A percentile compares a stretch with the other conserved stretches of the same genome.
phyloP scores from a whole-genome alignment of 30 jellyfish, hydroid and myxozoan genomes.

The Aurelia aurita complex sp. Pacific region DNA sequence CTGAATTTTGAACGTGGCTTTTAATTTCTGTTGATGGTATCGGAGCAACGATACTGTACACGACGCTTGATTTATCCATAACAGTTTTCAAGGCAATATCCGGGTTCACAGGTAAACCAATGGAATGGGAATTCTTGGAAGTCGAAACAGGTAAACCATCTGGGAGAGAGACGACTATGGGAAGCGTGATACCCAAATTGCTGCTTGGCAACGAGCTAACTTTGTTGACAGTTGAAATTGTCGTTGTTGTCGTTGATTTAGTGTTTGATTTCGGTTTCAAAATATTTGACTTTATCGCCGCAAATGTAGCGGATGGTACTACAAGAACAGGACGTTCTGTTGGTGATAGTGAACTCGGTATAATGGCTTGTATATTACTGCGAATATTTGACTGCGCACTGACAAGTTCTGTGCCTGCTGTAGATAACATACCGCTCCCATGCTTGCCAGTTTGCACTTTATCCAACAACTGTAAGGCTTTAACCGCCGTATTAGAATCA shows the following conservation, averaged over 20 bases:
- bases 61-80: slow-evolving; percentile 37
- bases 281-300: no score
- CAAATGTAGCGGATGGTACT: no score
- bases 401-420: not conserved
- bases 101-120: not conserved
- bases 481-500: slow-evolving; percentile 47
- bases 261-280: no score
- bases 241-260: no score
- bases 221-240: no score
- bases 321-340: no score
- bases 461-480: slow-evolving; percentile 32
- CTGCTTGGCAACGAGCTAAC: no score
- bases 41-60: slow-evolving; percentile 26
- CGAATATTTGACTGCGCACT: not conserved
- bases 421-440: not conserved
- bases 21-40: slow-evolving; percentile 39
- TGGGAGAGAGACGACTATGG: not conserved
- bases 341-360: no score
- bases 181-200: no score
- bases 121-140: not conserved
- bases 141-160: not conserved
- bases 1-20: not conserved
- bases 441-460: slow-evolving; percentile 1
- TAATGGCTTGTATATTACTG: not conserved
- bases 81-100: not conserved